Evolutionary conservation across 1,140 invertebrate species (phyloP), one percentile per base, ranked within the genome.

Genomic region (Zaprionus vittiger): DNA sequence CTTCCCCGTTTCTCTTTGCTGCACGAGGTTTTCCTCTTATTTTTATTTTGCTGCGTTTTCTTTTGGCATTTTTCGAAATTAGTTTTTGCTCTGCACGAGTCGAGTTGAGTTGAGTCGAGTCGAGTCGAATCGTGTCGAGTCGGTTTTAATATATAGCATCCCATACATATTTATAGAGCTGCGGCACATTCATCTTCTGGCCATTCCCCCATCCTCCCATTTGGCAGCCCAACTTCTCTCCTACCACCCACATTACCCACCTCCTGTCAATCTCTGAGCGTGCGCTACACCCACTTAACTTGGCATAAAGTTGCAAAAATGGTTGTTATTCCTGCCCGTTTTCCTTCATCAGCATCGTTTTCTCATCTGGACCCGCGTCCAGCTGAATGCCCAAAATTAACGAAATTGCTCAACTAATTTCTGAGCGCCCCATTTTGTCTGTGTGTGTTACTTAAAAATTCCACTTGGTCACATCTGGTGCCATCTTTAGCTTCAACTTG

Each of bases 21-120:
- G 55, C 41, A 41, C 55, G 61, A 61, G 37, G 5, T 80, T 85
- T 73, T 90, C 85, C 79, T 90, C 81, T 85, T 85, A 89, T 90
- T 91, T 80, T 80, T 81, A 77, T 82, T 82, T 80, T 85, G 85
- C 85, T 90, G 81, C 85, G 85, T 89, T 89, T 89, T 91, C 89
- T 91, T 91, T 90, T 91, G 89, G 90, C 82, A 91, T 91, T 91
- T 91, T 91, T 91, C 90, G 84, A 91, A 91, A 91, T 91, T 91
- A 91, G 90, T 91, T 91, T 91, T 91, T 91, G 82, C 85, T 91
- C 79, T 80, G 76, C 86, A 71, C 81, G 70, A 83, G 69, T 79
- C 60, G 82, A 73, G 78, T 75, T 38, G 80, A 76, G 15, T 65
- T 2, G 31, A 34, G 31, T 5, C 71, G 80, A 75, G 56, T 67